These are phyloP conservation scores for Ochropleura leucogaster DNA, from an alignment of 2,888 invertebrate species.

Conservation along the genomic window DNA sequence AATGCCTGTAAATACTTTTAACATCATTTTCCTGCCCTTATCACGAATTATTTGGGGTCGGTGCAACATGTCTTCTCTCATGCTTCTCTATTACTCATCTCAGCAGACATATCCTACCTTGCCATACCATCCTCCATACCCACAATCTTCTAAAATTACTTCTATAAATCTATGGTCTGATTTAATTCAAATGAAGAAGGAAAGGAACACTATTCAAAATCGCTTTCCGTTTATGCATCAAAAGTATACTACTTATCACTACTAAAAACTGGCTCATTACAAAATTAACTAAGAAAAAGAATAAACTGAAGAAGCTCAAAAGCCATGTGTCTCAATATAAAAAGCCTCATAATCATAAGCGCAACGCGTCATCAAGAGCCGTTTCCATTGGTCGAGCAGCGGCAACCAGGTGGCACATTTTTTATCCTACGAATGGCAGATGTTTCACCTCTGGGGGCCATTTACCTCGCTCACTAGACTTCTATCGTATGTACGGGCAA, in stretches of 20 bases:
- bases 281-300: background rate
- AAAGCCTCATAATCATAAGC: slow-evolving; percentile 55
- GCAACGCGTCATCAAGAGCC: slow-evolving; percentile 46
- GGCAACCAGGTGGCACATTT: slow-evolving; percentile 74
- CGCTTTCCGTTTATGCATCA: background rate
- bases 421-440: slow-evolving; percentile 71
- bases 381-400: slow-evolving; percentile 61
- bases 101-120: too few relatives aligned
- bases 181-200: background rate
- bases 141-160: background rate
- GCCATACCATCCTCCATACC: too few relatives aligned
- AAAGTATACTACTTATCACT: background rate
- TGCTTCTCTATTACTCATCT: too few relatives aligned
- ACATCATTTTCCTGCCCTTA: too few relatives aligned
- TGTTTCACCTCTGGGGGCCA: slow-evolving; percentile 71
- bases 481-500: slow-evolving; percentile 40
- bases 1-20: background rate
- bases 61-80: too few relatives aligned
- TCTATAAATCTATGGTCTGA: background rate
- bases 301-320: background rate
- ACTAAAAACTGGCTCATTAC: background rate
- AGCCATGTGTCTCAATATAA: slow-evolving; percentile 8
- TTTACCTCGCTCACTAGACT: slow-evolving; percentile 71
- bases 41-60: too few relatives aligned
- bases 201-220: background rate